A percentile compares a stretch with the other conserved stretches of the same genome.
Evolutionary conservation across 2,888 invertebrate genomes (phyloP).

Genomic region (Leptarthrus brevirostris): DNA sequence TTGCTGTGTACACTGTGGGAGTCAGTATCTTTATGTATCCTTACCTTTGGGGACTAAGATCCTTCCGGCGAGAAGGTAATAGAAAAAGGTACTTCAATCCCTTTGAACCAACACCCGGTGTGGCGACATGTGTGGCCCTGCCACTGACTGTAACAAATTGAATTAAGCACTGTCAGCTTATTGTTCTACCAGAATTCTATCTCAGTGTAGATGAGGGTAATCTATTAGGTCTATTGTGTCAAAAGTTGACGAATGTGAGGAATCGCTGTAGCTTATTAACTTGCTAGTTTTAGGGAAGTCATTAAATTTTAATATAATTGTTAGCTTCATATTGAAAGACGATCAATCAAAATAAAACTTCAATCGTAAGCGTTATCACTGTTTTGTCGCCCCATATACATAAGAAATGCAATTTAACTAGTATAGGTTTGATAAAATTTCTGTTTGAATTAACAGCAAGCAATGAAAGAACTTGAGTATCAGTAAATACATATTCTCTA

Average conservation of each 20-base stretch:
- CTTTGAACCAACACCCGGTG: slow-evolving; percentile 34
- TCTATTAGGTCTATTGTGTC: slow-evolving; percentile 7
- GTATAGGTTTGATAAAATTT: no score
- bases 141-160: slow-evolving; percentile 53
- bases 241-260: slow-evolving; percentile 20
- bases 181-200: slow-evolving; percentile 46
- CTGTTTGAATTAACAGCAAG: no score
- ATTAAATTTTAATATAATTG: no score
- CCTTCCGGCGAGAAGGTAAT: slow-evolving; percentile 31
- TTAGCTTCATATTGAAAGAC: no score
- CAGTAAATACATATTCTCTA: no score
- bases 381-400: no score
- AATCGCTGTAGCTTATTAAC: not conserved
- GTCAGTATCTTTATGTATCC: not conserved
- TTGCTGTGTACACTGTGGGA: not conserved
- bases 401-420: no score
- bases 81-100: slow-evolving; percentile 45
- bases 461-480: no score
- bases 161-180: slow-evolving; percentile 53
- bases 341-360: no score
- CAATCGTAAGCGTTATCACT: no score
- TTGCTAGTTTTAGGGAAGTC: no score
- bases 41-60: slow-evolving; percentile 45
- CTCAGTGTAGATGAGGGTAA: slow-evolving; percentile 23
- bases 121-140: slow-evolving; percentile 41